These are phyloP conservation scores for Atherinomorus stipes DNA, from an alignment of 2,113 vertebrate species.

Conservation along the genomic window DNA sequence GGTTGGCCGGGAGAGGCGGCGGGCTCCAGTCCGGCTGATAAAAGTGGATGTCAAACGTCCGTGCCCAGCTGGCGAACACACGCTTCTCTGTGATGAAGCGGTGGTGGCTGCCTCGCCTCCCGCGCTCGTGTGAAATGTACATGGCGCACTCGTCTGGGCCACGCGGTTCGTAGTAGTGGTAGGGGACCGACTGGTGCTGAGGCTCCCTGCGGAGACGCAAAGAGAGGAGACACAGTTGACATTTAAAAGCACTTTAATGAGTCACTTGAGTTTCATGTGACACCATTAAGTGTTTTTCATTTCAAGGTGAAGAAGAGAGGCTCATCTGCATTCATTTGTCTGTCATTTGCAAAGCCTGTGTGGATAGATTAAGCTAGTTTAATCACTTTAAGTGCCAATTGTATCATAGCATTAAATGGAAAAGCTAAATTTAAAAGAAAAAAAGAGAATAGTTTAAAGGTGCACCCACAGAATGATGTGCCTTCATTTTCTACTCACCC, in stretches of 20 bases:
- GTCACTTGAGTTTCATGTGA: conserved; percentile 32
- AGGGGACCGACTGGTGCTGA: conserved; percentile 90
- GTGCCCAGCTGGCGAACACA: conserved; percentile 96
- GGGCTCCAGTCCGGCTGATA: conserved; percentile 97
- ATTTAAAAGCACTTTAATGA: conserved; percentile 50
- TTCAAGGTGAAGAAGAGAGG: neutral
- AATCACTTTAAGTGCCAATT: conserved; percentile 45
- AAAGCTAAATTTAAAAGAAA: conserved; percentile 8
- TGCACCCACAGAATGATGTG: no score
- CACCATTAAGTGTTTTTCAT: conserved; percentile 32
- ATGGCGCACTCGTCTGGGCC: conserved; percentile 96
- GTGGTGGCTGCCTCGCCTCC: conserved; percentile 95
- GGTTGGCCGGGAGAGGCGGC: conserved; percentile 75
- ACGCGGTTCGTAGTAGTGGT: conserved; percentile 96
- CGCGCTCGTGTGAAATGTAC: conserved; percentile 97
- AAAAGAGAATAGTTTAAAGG: no score
- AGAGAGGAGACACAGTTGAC: conserved; percentile 31
- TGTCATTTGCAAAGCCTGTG: conserved; percentile 2
- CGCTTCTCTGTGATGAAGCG: conserved; percentile 98
- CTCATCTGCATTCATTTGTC: conserved; percentile 37
- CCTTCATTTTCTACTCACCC: no score
- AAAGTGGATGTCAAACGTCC: conserved; percentile 94
- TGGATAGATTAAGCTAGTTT: conserved; percentile 22
- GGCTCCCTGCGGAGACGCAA: conserved; percentile 83
- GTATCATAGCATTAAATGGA: neutral